Evolutionary conservation across 2,797 vertebrate genomes (phyloP), one percentile per base, ranked within the genome.

Genomic region (Hydrophis major): DNA sequence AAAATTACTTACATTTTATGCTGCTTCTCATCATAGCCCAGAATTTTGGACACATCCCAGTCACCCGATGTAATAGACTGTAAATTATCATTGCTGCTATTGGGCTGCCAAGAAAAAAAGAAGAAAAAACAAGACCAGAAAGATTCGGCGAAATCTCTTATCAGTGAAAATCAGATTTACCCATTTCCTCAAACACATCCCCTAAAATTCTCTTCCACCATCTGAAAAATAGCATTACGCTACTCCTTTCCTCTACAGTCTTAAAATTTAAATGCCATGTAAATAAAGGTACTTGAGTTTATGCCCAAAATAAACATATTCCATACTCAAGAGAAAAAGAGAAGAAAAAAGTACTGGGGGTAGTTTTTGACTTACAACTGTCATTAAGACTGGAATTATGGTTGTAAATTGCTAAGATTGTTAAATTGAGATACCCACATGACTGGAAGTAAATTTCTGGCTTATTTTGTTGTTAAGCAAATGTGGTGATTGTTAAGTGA

Each of bases 1-100:
- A n/a, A 91, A 59, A 47, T 6, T 69, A 92, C 99, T 98, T 94
- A 99, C 99, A 99, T 98, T 96, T 98, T 99, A 95, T 98, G 98
- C 86, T 96, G 97, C 66, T 98, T 97, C 94, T 99, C 98, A 14
- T 99, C 98, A 28, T 98, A 99, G 94, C 99, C 98, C 97, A 99
- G 95, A 96, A 99, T 98, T 96, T 98, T 98, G 93, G 99, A 99
- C 96, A 99, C 99, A 69, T 99, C 99, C 99, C 99, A 99, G 53
- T 99, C 98, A 10, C 99, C 99, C 0, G 99, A 99, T 22, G 99
- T 99, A 96, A 99, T 98, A 7, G 99, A 98, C 96, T 99, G 98
- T 25, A 99, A 98, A 13, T 98, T 99, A 93, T 99, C 99, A 0
- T 97, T 98, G 97, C 98, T 99, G 1, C 97, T 98, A 96, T 99